These are phyloP conservation scores for Centropristis striata DNA, from an alignment of 2,113 vertebrate genomes.

Conservation along the genomic window DNA sequence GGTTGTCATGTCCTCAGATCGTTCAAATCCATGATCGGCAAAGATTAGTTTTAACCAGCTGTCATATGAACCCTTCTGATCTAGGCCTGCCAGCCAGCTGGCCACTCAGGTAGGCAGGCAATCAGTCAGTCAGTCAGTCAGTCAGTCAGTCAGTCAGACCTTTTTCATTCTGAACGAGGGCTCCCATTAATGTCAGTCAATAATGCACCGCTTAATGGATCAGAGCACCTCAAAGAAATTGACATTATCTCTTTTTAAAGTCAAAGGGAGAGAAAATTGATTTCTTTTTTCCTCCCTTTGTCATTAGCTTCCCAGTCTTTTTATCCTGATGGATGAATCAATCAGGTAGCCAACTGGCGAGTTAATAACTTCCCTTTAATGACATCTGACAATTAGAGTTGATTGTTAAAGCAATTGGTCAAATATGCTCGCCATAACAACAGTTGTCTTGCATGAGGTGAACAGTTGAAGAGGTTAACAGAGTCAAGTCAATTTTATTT, in stretches of 20 bases:
- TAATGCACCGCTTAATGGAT: conserved; percentile 82
- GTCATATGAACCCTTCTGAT: conserved; percentile 50
- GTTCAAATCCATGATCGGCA: conserved; percentile 29
- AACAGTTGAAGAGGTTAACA: conserved; percentile 25
- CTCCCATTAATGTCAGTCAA: conserved; percentile 82
- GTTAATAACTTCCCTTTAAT: conserved; percentile 52
- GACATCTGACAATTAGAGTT: conserved; percentile 36
- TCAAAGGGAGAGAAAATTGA: conserved; percentile 67
- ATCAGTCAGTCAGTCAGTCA: not conserved
- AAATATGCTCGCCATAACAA: conserved; percentile 27
- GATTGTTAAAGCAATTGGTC: conserved; percentile 62
- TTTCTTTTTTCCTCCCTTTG: conserved; percentile 52
- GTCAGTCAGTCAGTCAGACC: conserved; percentile 54
- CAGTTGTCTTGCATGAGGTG: not conserved
- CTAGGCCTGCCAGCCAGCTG: conserved; percentile 15
- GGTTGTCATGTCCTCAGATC: conserved; percentile 37
- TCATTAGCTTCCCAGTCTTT: conserved; percentile 66
- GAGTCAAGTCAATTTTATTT: too few species aligned
- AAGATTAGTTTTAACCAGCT: conserved; percentile 44
- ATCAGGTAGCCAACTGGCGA: conserved; percentile 45
- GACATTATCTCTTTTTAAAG: conserved; percentile 72
- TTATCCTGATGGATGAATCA: conserved; percentile 60
- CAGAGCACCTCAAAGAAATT: conserved; percentile 75
- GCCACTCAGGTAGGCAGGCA: conserved; percentile 28
- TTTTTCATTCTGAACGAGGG: conserved; percentile 71